Evolutionary conservation across 2,888 invertebrate genomes (phyloP).

Genomic region (Cephus nigrinus): DNA sequence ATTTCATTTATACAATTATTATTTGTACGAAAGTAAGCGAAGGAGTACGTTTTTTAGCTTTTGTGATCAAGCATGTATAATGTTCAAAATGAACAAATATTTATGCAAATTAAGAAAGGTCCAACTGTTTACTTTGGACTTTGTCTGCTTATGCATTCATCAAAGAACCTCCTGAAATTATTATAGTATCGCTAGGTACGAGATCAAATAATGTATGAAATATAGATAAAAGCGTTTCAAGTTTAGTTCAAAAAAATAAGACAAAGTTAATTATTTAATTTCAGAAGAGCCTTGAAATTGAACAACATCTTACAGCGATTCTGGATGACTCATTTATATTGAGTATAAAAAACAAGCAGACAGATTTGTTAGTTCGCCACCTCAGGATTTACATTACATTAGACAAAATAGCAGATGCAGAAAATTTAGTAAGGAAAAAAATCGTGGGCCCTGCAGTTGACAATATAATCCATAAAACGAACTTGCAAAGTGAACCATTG

Average conservation of each 20-base stretch:
- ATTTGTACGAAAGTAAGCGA: too few species aligned
- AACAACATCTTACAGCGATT: slow-evolving; percentile 67
- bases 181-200: too few species aligned
- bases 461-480: slow-evolving; percentile 77
- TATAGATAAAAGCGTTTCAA: neutral
- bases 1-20: too few species aligned
- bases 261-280: slow-evolving; percentile 61
- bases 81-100: too few species aligned
- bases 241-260: slow-evolving; percentile 47
- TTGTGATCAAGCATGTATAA: too few species aligned
- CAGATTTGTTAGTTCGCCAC: slow-evolving; percentile 67
- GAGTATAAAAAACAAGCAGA: slow-evolving; percentile 67
- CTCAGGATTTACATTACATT: slow-evolving; percentile 74
- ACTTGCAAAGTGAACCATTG: slow-evolving; percentile 72
- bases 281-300: slow-evolving; percentile 60
- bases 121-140: too few species aligned
- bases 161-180: too few species aligned
- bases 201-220: too few species aligned
- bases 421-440: slow-evolving; percentile 76
- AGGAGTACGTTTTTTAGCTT: too few species aligned
- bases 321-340: slow-evolving; percentile 67
- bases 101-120: too few species aligned
- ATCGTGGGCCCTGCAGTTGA: slow-evolving; percentile 77
- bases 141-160: too few species aligned
- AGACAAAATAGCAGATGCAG: slow-evolving; percentile 77